These are phyloP conservation scores for Machimus rusticus DNA, from an alignment of 2,888 invertebrate genomes.

Conservation along the genomic window DNA sequence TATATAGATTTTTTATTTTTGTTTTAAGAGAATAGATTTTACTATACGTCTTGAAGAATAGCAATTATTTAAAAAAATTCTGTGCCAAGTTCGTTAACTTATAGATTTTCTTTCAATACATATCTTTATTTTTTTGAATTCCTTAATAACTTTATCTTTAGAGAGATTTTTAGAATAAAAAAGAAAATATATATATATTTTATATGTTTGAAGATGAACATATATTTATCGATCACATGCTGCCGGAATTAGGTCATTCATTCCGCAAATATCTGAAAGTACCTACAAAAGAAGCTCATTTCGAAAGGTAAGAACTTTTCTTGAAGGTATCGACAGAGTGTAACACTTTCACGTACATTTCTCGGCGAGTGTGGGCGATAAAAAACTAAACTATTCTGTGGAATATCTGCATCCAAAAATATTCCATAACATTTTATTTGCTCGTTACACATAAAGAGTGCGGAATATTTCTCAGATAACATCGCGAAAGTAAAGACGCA, in stretches of 20 bases:
- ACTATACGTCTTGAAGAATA: background rate
- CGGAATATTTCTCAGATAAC: background rate
- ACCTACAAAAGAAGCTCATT: background rate
- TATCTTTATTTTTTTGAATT: no score
- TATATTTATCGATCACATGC: background rate
- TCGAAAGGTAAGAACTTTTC: background rate
- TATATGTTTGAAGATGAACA: background rate
- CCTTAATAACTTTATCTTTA: background rate
- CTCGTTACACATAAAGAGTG: background rate
- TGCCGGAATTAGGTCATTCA: background rate
- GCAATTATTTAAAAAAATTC: background rate
- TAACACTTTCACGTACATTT: background rate
- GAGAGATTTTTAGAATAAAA: background rate
- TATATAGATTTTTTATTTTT: background rate
- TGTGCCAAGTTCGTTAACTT: background rate
- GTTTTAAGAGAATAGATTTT: background rate
- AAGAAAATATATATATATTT: background rate
- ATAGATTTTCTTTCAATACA: no score
- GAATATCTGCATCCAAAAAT: background rate
- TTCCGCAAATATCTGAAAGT: background rate
- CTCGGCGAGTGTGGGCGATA: background rate
- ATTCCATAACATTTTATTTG: conserved; percentile 13
- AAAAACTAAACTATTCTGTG: conserved; percentile 6
- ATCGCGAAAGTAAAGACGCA: background rate
- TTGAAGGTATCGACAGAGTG: background rate